Evolutionary conservation across 2,113 vertebrate species (phyloP).

Genomic region (Boleophthalmus pectinirostris): DNA sequence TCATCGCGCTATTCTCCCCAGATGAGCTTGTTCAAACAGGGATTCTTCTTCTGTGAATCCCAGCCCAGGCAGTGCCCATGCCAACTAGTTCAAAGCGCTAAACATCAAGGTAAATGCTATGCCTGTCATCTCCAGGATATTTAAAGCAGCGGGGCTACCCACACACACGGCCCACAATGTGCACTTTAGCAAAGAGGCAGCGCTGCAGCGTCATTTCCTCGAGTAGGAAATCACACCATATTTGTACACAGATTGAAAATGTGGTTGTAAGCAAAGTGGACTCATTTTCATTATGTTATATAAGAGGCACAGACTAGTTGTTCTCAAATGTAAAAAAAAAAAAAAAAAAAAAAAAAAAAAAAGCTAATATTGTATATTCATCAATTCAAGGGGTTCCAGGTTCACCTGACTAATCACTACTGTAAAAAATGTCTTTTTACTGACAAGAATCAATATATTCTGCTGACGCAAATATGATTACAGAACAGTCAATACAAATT

Average conservation of each 20-base stretch:
- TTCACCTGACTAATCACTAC: neutral
- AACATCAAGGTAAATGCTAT: constrained; percentile 78
- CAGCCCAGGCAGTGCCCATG: constrained; percentile 56
- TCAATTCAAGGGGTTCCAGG: neutral
- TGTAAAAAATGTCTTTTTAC: neutral
- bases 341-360: too few relatives aligned
- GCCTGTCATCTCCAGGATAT: constrained; percentile 71
- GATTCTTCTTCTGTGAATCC: constrained; percentile 58
- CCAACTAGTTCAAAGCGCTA: constrained; percentile 74
- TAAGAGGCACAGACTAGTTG: neutral
- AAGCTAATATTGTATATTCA: constrained; percentile 1
- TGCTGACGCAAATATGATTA: constrained; percentile 3
- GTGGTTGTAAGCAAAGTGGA: constrained; percentile 32
- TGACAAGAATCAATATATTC: neutral
- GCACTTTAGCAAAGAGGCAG: constrained; percentile 52
- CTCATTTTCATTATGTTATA: constrained; percentile 11
- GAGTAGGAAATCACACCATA: constrained; percentile 48
- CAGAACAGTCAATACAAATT: neutral
- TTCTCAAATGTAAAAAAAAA: neutral
- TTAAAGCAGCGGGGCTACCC: constrained; percentile 55
- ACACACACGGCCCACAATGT: constrained; percentile 56
- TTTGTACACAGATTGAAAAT: constrained; percentile 40
- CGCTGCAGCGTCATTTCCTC: constrained; percentile 37
- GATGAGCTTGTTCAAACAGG: constrained; percentile 78
- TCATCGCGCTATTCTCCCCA: constrained; percentile 62